These are phyloP conservation scores for Bostrychus sinensis DNA, from an alignment of 2,113 vertebrate genomes.

Conservation along the genomic window DNA sequence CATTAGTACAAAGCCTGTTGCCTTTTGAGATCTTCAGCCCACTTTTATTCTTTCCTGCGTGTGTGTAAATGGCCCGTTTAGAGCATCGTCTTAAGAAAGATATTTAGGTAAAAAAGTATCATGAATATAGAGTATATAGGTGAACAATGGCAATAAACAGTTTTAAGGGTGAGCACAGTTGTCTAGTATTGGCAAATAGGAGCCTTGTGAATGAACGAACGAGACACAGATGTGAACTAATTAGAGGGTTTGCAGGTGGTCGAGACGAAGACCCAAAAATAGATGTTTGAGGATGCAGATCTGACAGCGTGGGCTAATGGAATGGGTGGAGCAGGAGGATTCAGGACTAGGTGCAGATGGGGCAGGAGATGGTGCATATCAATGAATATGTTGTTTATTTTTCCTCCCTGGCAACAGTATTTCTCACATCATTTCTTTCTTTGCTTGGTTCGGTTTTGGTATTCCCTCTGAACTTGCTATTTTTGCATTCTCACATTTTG, in stretches of 20 bases:
- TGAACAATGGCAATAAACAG: constrained; percentile 14
- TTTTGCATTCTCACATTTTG: constrained; percentile 43
- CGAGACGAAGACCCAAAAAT: constrained; percentile 73
- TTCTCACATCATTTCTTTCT: background rate
- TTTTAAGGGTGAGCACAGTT: constrained; percentile 11
- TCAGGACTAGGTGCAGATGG: constrained; percentile 12
- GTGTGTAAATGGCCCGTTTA: constrained; percentile 10
- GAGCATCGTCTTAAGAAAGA: background rate
- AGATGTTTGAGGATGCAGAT: constrained; percentile 62
- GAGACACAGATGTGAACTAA: constrained; percentile 80
- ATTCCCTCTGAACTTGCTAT: constrained; percentile 32
- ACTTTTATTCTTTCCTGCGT: constrained; percentile 22
- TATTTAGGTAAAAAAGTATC: background rate
- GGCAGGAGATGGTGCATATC: background rate
- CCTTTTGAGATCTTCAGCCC: constrained; percentile 52
- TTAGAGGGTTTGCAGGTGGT: constrained; percentile 83
- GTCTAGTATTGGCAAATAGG: constrained; percentile 46
- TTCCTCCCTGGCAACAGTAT: background rate
- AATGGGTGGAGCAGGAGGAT: background rate
- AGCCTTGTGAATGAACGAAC: constrained; percentile 39
- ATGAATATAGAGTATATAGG: constrained; percentile 26
- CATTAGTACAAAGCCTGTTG: constrained; percentile 55
- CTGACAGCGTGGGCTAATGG: constrained; percentile 30
- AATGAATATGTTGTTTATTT: constrained; percentile 1
- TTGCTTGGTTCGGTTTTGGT: background rate